A percentile compares a stretch with the other conserved stretches of the same genome.
Conservation (phyloP, 92 coral and sea anemone species). For the Phenganax stokvisi region DNA sequence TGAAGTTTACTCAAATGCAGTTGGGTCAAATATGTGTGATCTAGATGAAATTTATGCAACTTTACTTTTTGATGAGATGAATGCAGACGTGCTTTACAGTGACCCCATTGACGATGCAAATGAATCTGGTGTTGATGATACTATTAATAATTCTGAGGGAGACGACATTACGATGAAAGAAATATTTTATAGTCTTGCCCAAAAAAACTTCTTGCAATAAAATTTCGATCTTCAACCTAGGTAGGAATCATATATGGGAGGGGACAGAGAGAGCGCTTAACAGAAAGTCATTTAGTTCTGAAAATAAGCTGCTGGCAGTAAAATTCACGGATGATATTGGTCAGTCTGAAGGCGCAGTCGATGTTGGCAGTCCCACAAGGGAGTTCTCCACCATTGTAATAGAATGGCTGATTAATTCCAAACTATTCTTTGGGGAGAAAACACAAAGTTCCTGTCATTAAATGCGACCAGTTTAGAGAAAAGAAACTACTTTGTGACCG, state of each 20-base stretch:
- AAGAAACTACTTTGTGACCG: slow-evolving; percentile 45
- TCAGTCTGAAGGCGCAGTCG: slow-evolving; percentile 27
- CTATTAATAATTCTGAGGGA: too few relatives aligned
- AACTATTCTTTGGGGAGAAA: slow-evolving; percentile 22
- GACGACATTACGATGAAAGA: not conserved
- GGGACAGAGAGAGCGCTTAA: slow-evolving; percentile 36
- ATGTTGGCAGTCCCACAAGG: slow-evolving; percentile 29
- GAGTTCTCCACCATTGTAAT: slow-evolving; percentile 34
- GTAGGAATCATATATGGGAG: slow-evolving; percentile 37
- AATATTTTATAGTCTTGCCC: not conserved
- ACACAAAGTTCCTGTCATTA: slow-evolving; percentile 39
- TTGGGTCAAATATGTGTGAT: too few relatives aligned
- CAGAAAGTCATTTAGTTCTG: slow-evolving; percentile 27
- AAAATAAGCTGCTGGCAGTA: slow-evolving; percentile 16
- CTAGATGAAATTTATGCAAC: too few relatives aligned
- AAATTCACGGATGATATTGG: slow-evolving; percentile 41
- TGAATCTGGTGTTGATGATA: not conserved
- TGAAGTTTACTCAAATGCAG: too few relatives aligned
- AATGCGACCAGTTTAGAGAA: slow-evolving; percentile 43
- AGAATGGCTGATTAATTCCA: slow-evolving; percentile 5
- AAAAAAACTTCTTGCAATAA: not conserved
- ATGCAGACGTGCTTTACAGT: not conserved
- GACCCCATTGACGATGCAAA: not conserved
- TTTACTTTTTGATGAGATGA: not conserved
- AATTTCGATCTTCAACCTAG: slow-evolving; percentile 29